Base-by-base conservation (phyloP, 2,888 invertebrate genomes). In the Phasia obesa region DNA sequence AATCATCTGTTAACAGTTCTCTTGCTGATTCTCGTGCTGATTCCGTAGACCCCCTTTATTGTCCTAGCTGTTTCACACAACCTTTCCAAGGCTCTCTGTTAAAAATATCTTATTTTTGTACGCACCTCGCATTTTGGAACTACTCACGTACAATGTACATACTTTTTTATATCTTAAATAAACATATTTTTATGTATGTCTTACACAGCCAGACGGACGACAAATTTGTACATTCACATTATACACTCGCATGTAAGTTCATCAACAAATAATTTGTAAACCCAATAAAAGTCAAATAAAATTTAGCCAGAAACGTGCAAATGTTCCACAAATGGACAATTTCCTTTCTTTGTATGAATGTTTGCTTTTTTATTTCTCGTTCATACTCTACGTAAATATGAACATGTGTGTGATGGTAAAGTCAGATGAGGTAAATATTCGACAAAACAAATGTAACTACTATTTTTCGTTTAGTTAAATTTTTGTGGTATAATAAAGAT, bases 271-370 rank as follows among this genome's bases (percentile, higher is more conserved):
- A 88, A 88, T 89, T 89, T 89, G 88, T 86, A 86, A 88, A 86
- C 83, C 87, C 87, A 87, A 88, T 88, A 87, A 88, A 88, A 88
- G 88, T 87, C 88, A 88, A 89, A 89, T 88, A 86, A 89, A 88
- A 88, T 89, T 75, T 87, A 88, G 86, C 87, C 85, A 86, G 84
- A 88, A 89, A 88, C 88, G 88, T 88, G 88, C 88, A 87, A 89
- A 88, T 87, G 89, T 86, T 88, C 86, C 86, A 87, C 88, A 90
- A 89, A 88, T 89, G 87, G 88, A 87, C 87, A 85, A 87, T 86
- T 85, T 85, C 73, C 84, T 69, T 71, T 65, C 60, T 31, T 42
- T 75, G 19, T 57, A 42, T 15, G 38, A 25, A 69, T 15, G 17
- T 27, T 27, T 55, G 2, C 2, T 21, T 44, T 51, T 27, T n/a